Conservation (phyloP, 2,888 invertebrate genomes). For the Ophion ventricosus region DNA sequence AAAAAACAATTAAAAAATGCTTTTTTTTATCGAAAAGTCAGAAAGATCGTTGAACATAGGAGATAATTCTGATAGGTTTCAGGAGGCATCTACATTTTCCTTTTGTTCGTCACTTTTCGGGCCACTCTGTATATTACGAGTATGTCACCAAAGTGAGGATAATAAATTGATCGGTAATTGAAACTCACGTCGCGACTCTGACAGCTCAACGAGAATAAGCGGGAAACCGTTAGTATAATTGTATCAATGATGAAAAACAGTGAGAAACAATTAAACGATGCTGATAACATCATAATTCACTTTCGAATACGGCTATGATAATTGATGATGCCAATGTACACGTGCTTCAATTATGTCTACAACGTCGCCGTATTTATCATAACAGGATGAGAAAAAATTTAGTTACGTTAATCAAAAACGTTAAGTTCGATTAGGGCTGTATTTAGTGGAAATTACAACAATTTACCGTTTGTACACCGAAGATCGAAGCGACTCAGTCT, state of each 20-base stretch:
- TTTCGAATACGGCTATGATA: neutral
- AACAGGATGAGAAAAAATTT: neutral
- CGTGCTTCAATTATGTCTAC: neutral
- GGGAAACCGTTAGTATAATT: neutral
- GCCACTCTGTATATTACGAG: neutral
- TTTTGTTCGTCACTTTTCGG: neutral
- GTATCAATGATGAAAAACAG: neutral
- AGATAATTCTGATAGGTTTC: no score
- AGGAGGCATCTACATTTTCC: no score
- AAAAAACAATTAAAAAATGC: no score
- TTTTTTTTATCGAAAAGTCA: no score
- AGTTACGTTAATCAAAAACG: neutral
- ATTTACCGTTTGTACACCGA: no score
- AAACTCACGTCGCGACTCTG: neutral
- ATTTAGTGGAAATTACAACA: neutral
- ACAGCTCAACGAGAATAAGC: neutral
- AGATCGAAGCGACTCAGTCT: neutral
- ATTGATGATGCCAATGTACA: neutral
- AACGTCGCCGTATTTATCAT: neutral
- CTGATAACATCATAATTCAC: neutral
- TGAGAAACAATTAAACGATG: neutral
- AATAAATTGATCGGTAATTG: slow-evolving; percentile 32
- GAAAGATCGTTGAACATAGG: no score
- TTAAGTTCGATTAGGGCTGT: neutral
- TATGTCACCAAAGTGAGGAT: slow-evolving; percentile 4